phyloP scores from a whole-genome alignment of 2,888 invertebrate genomes.

The Calephelis perditalis region DNA sequence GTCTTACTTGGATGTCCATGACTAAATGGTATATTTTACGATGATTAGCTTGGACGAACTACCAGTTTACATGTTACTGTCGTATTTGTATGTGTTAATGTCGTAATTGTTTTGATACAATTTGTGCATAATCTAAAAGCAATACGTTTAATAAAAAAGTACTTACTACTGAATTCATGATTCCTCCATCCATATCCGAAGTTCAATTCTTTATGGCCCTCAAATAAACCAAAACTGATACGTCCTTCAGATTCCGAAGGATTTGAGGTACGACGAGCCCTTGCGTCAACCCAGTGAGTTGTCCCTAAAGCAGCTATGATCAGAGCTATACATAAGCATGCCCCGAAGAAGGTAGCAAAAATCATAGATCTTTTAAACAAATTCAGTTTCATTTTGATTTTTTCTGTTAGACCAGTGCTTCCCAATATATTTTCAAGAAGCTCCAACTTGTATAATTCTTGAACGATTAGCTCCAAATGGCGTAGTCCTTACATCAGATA shows the following conservation, averaged over 20 bases:
- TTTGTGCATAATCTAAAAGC: too few species aligned
- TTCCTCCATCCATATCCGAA: conserved; percentile 87
- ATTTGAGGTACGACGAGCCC: conserved; percentile 82
- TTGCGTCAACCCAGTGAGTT: conserved; percentile 89
- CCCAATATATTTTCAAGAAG: too few species aligned
- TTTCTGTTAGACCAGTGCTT: neutral
- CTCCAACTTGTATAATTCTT: too few species aligned
- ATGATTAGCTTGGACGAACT: too few species aligned
- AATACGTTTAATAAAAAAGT: conserved; percentile 11
- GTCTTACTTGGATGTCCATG: too few species aligned
- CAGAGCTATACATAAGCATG: conserved; percentile 86
- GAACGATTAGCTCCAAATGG: neutral
- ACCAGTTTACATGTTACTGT: too few species aligned
- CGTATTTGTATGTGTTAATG: too few species aligned
- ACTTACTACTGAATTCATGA: conserved; percentile 86
- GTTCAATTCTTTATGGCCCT: conserved; percentile 90
- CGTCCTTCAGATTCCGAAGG: conserved; percentile 84
- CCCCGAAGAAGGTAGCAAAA: conserved; percentile 88
- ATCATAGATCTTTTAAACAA: conserved; percentile 87
- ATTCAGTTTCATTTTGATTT: conserved; percentile 77
- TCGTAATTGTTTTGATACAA: too few species aligned
- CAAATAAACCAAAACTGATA: conserved; percentile 91
- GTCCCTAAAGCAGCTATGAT: conserved; percentile 90
- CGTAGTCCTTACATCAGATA: neutral
- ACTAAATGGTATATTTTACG: too few species aligned